Evolutionary conservation across 2,888 invertebrate species (phyloP).

Genomic region (Drosophila quinaria): DNA sequence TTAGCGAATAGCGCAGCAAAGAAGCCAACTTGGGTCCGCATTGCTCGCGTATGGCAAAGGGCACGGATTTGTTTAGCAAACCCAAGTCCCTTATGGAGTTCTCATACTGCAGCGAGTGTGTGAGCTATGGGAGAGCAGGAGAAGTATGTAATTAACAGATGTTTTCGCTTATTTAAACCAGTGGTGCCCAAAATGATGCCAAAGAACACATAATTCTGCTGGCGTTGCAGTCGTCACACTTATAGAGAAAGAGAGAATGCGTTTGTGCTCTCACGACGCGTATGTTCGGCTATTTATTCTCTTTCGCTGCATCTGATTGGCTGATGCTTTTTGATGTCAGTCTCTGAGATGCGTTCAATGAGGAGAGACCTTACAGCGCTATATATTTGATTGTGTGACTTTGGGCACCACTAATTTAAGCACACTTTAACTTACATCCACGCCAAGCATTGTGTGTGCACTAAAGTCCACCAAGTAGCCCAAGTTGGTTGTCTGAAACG

Average conservation of each 20-base stretch:
- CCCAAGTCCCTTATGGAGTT: constrained; percentile 93
- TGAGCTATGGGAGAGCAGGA: constrained; percentile 86
- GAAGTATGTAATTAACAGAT: not conserved
- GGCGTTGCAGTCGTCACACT: no score
- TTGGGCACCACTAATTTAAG: no score
- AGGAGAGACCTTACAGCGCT: no score
- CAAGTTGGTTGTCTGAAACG: constrained; percentile 91
- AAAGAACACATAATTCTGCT: no score
- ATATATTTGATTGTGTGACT: no score
- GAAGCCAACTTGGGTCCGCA: constrained; percentile 96
- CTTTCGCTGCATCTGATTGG: no score
- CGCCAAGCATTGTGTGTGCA: constrained; percentile 87
- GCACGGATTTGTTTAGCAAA: constrained; percentile 90
- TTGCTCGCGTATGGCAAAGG: constrained; percentile 94
- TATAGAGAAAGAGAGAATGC: no score
- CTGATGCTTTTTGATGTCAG: no score
- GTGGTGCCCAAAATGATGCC: no score
- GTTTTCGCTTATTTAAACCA: not conserved
- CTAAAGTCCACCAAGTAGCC: constrained; percentile 93
- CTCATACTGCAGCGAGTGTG: constrained; percentile 95
- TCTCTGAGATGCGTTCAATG: no score
- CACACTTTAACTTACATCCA: constrained; percentile 71
- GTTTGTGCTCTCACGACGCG: no score
- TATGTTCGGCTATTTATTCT: no score
- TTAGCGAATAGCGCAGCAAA: constrained; percentile 91